phyloP scores from a whole-genome alignment of 2,797 vertebrate species.

The Mallotus villosus region DNA sequence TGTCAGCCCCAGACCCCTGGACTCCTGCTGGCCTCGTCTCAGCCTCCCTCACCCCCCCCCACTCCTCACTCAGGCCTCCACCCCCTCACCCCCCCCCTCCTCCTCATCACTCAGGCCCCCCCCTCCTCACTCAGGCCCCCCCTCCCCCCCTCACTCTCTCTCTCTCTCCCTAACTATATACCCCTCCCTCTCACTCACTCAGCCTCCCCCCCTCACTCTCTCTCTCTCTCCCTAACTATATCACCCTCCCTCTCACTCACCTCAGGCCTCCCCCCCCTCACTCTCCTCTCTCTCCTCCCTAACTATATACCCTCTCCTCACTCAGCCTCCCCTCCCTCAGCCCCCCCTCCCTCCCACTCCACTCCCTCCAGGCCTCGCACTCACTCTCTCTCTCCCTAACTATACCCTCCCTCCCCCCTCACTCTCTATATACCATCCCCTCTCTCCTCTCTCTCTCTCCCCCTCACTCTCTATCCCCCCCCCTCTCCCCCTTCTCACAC shows the following conservation, averaged over 20 bases:
- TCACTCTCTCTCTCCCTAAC: too few relatives aligned
- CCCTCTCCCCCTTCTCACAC: neutral
- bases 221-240: constrained; percentile 43
- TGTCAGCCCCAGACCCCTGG: constrained; percentile 94
- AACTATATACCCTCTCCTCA: constrained; percentile 58
- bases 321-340: too few relatives aligned
- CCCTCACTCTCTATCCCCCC: constrained; percentile 15
- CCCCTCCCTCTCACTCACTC: constrained; percentile 11
- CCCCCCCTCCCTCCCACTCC: neutral
- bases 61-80: constrained; percentile 26
- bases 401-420: too few relatives aligned
- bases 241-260: constrained; percentile 56
- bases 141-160: constrained; percentile 15
- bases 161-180: constrained; percentile 19
- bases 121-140: too few relatives aligned
- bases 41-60: constrained; percentile 5
- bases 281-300: neutral
- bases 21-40: constrained; percentile 74
- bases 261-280: too few relatives aligned
- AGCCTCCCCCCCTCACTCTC: constrained; percentile 16
- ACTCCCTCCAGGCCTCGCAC: too few relatives aligned
- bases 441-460: too few relatives aligned
- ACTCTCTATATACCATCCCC: too few relatives aligned
- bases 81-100: constrained; percentile 3
- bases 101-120: too few relatives aligned